These are phyloP conservation scores for Aegotheles bennettii DNA, from an alignment of 2,113 vertebrate species.

Conservation along the genomic window DNA sequence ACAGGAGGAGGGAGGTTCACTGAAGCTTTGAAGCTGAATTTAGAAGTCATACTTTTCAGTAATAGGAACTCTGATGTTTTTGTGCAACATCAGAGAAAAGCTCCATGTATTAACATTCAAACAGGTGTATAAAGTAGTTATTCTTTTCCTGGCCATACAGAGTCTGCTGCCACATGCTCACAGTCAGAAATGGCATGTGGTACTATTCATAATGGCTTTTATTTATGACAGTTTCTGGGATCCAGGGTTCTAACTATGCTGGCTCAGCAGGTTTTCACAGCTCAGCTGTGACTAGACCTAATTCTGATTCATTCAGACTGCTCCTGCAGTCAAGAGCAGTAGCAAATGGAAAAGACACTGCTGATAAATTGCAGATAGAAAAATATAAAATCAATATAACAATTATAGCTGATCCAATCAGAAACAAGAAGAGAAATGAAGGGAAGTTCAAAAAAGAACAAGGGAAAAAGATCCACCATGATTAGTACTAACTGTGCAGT, in stretches of 20 bases:
- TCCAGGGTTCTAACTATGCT: constrained; percentile 36
- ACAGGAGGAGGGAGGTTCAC: not conserved
- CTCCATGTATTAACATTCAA: constrained; percentile 25
- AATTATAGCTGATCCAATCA: constrained; percentile 22
- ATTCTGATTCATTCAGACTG: constrained; percentile 49
- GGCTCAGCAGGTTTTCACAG: constrained; percentile 42
- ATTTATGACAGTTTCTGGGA: constrained; percentile 64
- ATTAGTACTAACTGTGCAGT: not conserved
- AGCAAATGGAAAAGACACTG: not conserved
- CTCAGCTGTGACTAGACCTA: constrained; percentile 30
- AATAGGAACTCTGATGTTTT: not conserved
- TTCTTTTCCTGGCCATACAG: constrained; percentile 39
- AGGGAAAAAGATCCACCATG: not conserved
- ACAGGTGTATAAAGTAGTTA: constrained; percentile 33
- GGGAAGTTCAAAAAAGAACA: constrained; percentile 5
- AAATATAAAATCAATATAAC: constrained; percentile 35
- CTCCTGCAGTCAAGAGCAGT: not conserved
- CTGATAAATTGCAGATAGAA: constrained; percentile 38
- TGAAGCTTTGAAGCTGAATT: not conserved
- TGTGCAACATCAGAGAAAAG: not conserved
- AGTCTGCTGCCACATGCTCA: constrained; percentile 44
- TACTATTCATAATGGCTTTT: constrained; percentile 64
- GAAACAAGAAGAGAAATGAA: constrained; percentile 6
- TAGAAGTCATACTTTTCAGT: not conserved
- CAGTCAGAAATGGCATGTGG: constrained; percentile 49